A percentile compares a stretch with the other conserved stretches of the same genome.
phyloP scores from a whole-genome alignment of 2,888 invertebrate genomes.

The Nomada goodeniana region DNA sequence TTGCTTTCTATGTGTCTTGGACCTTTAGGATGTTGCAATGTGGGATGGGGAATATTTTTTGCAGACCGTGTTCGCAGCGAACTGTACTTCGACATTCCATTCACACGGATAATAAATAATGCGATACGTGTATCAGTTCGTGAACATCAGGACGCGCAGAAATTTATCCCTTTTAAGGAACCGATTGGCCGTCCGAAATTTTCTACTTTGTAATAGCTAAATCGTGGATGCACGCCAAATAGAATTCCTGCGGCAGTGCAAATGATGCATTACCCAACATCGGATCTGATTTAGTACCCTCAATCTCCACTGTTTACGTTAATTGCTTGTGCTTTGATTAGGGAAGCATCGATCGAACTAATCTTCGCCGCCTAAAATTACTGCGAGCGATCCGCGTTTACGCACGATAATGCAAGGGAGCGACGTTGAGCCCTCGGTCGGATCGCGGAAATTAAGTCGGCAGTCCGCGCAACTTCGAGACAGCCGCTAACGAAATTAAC shows the following conservation, averaged over 20 bases:
- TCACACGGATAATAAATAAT: not conserved
- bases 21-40: not conserved
- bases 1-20: not conserved
- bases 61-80: too few relatives aligned
- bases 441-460: not conserved
- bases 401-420: slow-evolving; percentile 46
- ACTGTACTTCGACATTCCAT: too few relatives aligned
- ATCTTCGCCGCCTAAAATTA: slow-evolving; percentile 62
- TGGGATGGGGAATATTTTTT: too few relatives aligned
- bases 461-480: slow-evolving; percentile 2
- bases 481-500: not conserved
- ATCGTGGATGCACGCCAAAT: slow-evolving; percentile 22
- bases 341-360: slow-evolving; percentile 58
- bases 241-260: slow-evolving; percentile 45
- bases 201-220: slow-evolving; percentile 2
- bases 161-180: not conserved
- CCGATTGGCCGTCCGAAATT: not conserved
- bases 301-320: slow-evolving; percentile 72
- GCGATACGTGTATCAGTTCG: not conserved
- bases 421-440: slow-evolving; percentile 18
- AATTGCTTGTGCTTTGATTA: slow-evolving; percentile 70
- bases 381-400: slow-evolving; percentile 53
- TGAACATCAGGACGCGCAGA: too few relatives aligned
- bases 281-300: slow-evolving; percentile 71
- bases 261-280: slow-evolving; percentile 67